phyloP scores from a whole-genome alignment of 2,797 vertebrate genomes.

The Chaetodon trifasciatus region DNA sequence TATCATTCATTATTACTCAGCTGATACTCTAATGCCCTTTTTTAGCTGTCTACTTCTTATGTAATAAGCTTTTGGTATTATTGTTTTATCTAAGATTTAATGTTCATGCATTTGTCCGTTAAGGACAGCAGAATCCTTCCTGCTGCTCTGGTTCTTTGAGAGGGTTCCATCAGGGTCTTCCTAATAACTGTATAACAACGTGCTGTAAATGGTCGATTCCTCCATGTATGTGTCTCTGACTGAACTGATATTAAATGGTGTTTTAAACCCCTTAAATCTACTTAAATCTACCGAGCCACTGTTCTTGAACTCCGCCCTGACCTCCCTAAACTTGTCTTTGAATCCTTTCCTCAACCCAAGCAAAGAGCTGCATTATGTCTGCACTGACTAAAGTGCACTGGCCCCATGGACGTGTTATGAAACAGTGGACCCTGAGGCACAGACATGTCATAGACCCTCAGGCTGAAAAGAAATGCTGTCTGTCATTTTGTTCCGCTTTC shows the following conservation, averaged over 20 bases:
- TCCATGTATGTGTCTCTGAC: background rate
- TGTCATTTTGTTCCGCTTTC: background rate
- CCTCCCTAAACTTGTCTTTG: background rate
- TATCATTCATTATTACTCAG: background rate
- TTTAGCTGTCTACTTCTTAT: background rate
- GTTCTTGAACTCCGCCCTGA: background rate
- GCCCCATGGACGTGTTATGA: background rate
- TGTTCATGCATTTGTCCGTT: background rate
- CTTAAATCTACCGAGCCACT: background rate
- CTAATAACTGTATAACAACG: background rate
- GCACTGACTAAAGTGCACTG: background rate
- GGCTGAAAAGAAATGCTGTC: background rate
- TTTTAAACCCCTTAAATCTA: background rate
- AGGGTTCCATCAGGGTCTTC: too few species aligned
- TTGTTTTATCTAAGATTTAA: background rate
- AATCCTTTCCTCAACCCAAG: background rate
- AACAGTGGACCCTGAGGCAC: background rate
- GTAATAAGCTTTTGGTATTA: background rate
- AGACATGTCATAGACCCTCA: background rate
- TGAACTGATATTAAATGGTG: background rate
- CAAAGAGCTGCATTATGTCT: background rate
- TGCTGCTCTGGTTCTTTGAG: background rate
- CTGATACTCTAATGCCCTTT: background rate
- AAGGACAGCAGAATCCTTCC: background rate
- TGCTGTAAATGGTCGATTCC: background rate